A percentile compares a stretch with the other conserved stretches of the same genome.
Evolutionary conservation across 2,113 vertebrate species (phyloP).

Genomic region (Psittacula cyanocephala): DNA sequence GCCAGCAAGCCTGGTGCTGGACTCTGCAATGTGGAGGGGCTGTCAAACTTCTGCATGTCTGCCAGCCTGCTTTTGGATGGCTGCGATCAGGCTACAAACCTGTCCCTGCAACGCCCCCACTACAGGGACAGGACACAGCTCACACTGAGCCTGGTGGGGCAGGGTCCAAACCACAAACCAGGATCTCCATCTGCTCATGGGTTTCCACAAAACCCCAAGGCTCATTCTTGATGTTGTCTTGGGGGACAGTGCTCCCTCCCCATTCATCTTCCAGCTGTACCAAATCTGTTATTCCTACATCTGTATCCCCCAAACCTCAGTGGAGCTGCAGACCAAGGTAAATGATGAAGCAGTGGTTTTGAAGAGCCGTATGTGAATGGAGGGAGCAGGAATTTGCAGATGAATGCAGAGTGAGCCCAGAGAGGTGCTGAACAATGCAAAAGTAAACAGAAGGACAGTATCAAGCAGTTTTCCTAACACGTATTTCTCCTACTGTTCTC

Average conservation of each 20-base stretch:
- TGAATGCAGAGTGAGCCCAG: background rate
- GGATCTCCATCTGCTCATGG: background rate
- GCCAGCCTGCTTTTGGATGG: background rate
- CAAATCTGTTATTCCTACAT: background rate
- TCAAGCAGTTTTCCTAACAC: background rate
- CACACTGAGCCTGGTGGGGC: accelerated
- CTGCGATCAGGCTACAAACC: background rate
- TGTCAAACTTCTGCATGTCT: background rate
- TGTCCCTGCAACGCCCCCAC: background rate
- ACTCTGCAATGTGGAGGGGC: background rate
- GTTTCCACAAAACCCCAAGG: background rate
- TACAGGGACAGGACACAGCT: background rate
- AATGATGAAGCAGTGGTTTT: background rate
- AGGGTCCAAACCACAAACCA: background rate
- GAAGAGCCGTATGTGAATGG: background rate
- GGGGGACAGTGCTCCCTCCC: background rate
- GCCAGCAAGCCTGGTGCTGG: background rate
- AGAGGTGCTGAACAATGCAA: background rate
- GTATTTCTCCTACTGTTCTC: background rate
- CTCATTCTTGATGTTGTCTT: background rate
- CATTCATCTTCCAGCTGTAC: background rate
- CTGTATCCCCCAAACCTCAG: background rate
- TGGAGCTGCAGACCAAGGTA: background rate
- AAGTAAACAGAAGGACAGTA: background rate
- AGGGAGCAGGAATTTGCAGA: background rate